Base-by-base conservation (phyloP, 1,140 invertebrate genomes). In the Penaeus vannamei region DNA sequence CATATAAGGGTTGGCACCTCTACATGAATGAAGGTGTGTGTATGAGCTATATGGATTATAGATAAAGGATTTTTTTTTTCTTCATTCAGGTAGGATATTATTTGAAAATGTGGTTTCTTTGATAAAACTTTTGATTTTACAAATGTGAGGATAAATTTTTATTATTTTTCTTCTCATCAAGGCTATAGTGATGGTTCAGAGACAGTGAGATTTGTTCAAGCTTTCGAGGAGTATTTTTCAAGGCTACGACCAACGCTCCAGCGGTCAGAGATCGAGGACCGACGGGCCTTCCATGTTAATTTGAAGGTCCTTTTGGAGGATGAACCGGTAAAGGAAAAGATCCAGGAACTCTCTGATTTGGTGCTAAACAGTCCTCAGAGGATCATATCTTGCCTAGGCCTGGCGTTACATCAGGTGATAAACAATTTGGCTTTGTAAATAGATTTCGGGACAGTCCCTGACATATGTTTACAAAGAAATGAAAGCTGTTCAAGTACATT, bases 341-440 rank as follows among this genome's bases (percentile, higher is more conserved):
- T 89, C 4, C 66, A 81, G 29, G 66, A 89, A 10, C 26, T 89
- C 32, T 59, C 87, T 12, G 72, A 42, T 8, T 36, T 84, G 46
- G 53, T 89, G 1, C 8, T 88, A 10, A 91, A 59, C 53, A n/a
- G 53, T 23, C 90, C 90, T 29, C 76, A 88, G n/a, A 79, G 19
- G 26, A 72, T 91, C 10, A 85, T 91, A 4, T 83, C 81, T 61
- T 85, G 86, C 59, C 86, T 91, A 32, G 90, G 90, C 36, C 90
- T 91, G 20, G 90, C 90, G 23, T 81, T 91, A 86, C 91, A 91
- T 86, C 83, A 91, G 85, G 64, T 80, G 36, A 19, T 82, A 12
- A 66, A 32, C 22, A 36, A 2, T 20, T 91, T 26, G 20, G 17
- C 32, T 64, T 10, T 59, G 72, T 80, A 69, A 26, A 81, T 10